These are phyloP conservation scores for Theristus sp. DNA, from an alignment of 2,888 invertebrate species.

Conservation along the genomic window DNA sequence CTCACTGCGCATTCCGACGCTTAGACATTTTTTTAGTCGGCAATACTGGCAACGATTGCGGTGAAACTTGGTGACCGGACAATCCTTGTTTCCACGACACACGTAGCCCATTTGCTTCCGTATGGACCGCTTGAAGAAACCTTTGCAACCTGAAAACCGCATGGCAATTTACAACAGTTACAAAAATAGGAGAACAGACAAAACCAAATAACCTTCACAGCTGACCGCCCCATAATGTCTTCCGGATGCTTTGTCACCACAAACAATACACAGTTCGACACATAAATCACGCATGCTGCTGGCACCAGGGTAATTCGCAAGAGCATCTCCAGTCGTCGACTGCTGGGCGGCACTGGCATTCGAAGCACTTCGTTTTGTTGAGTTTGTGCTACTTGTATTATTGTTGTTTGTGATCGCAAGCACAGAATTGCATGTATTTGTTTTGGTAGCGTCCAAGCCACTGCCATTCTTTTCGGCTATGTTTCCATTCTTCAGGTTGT, in stretches of 20 bases:
- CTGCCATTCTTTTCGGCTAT: no score
- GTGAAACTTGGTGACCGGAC: conserved; percentile 94
- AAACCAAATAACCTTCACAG: not conserved
- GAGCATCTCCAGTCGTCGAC: no score
- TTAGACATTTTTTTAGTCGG: conserved; percentile 84
- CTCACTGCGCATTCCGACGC: conserved; percentile 96
- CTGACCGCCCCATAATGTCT: not conserved
- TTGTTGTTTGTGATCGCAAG: not conserved
- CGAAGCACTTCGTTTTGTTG: no score
- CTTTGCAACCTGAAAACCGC: conserved; percentile 94
- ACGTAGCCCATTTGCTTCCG: conserved; percentile 90
- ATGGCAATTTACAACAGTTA: conserved; percentile 27
- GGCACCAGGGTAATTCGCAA: not conserved
- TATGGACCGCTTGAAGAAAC: conserved; percentile 91
- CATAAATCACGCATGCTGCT: not conserved
- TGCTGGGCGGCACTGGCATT: no score
- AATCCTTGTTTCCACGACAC: conserved; percentile 83
- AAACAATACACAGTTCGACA: not conserved
- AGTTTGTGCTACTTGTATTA: no score
- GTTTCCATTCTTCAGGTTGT: no score
- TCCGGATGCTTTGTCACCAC: not conserved
- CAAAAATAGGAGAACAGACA: not conserved
- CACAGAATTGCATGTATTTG: no score
- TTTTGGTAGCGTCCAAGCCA: not conserved
- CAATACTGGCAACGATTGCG: conserved; percentile 96